Conservation (phyloP, 2,113 vertebrate species). For the Paratilapia polleni region DNA sequence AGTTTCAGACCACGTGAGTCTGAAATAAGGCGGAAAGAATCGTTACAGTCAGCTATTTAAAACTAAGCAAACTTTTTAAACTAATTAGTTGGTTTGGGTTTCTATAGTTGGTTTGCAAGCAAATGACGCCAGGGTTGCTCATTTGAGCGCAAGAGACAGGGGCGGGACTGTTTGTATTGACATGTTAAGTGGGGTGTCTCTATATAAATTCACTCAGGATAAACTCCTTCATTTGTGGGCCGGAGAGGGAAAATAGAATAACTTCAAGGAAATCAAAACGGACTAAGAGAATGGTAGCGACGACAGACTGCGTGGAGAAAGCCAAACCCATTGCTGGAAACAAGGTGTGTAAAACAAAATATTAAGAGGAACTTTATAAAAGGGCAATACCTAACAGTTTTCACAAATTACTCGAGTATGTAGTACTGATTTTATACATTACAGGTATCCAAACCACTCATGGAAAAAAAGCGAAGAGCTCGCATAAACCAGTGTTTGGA, state of each 20-base stretch:
- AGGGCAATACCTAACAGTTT: neutral
- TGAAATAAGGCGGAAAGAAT: neutral
- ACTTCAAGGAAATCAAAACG: constrained; percentile 20
- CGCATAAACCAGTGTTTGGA: constrained; percentile 90
- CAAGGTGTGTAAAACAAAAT: constrained; percentile 66
- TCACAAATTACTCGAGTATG: neutral
- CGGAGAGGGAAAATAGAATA: constrained; percentile 24
- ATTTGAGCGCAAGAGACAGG: constrained; percentile 57
- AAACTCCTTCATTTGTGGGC: constrained; percentile 53
- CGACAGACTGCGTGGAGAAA: constrained; percentile 64
- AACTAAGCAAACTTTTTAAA: neutral
- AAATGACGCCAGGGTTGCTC: constrained; percentile 41
- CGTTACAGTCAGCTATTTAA: neutral
- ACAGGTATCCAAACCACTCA: constrained; percentile 89
- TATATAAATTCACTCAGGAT: constrained; percentile 76
- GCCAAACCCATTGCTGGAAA: constrained; percentile 59
- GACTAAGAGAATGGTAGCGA: constrained; percentile 75
- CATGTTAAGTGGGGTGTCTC: constrained; percentile 80
- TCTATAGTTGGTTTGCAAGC: too few relatives aligned
- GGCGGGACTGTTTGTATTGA: constrained; percentile 76
- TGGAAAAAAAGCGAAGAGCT: constrained; percentile 91
- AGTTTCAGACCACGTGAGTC: neutral
- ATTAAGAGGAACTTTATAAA: neutral
- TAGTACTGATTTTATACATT: neutral
- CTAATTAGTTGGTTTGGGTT: constrained; percentile 31